phyloP scores from a whole-genome alignment of 2,888 invertebrate genomes.

The Autographa gamma region DNA sequence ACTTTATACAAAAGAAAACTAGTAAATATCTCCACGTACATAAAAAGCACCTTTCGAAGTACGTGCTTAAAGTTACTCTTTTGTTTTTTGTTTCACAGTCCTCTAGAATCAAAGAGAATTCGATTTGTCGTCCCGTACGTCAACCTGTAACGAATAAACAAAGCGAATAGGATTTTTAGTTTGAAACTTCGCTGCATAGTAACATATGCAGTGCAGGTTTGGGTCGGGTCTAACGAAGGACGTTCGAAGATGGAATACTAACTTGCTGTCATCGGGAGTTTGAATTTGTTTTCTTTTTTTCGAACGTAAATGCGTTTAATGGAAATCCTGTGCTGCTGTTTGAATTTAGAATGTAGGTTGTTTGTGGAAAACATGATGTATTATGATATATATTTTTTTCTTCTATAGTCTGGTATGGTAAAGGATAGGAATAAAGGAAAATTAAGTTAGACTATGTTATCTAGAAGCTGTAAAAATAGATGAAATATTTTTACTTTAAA shows the following conservation, averaged over 20 bases:
- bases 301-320: constrained; percentile 32
- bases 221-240: constrained; percentile 83
- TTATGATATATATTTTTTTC: background rate
- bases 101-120: constrained; percentile 84
- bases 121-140: constrained; percentile 82
- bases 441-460: too few relatives aligned
- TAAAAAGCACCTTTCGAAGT: constrained; percentile 7
- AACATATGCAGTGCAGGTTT: constrained; percentile 88
- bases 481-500: too few relatives aligned
- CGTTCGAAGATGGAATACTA: constrained; percentile 78
- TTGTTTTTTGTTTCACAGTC: constrained; percentile 67
- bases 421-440: background rate
- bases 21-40: background rate
- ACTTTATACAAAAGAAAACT: background rate
- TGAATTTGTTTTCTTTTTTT: constrained; percentile 55
- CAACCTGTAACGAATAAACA: constrained; percentile 85
- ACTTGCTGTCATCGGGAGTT: constrained; percentile 77
- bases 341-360: constrained; percentile 51
- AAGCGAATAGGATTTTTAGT: constrained; percentile 78
- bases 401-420: background rate
- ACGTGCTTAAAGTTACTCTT: constrained; percentile 17
- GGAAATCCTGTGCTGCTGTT: constrained; percentile 45
- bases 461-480: too few relatives aligned
- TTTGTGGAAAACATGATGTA: background rate
- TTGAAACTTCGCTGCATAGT: constrained; percentile 74